Base-by-base conservation (phyloP, 2,113 vertebrate genomes). In the Pelodiscus sinensis region DNA sequence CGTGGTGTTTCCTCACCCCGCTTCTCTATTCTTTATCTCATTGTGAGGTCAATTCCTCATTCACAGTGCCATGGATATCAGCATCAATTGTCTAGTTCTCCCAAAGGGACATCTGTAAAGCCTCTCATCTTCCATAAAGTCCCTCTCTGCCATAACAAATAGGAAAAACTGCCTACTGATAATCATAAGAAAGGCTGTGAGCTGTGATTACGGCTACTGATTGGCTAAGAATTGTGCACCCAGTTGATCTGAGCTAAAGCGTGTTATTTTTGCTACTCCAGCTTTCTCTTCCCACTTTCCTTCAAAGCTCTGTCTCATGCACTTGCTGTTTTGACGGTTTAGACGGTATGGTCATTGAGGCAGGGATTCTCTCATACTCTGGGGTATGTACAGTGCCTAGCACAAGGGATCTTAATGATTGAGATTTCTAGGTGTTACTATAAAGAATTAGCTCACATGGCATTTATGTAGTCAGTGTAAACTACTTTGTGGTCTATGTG, bases 401-500 rank as follows among this genome's bases (percentile, higher is more conserved):
- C n/a, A 57, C 2, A 79, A 55, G 18, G 24, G 50, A 3, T 57
- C 19, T 6, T 1, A 11, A 0, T 0, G 21, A 12, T 5, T 51
- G 51, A 54, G 51, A 71, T 35, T 54, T 35, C 62, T 65, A 50
- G 51, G 31, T 54, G 24, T 27, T 22, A 51, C 8, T 81, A 5
- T 82, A 58, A 57, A 73, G 29, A 81, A 81, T 81, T 22, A 81
- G 14, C 35, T n/a, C 31, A 19, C 65, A 68, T n/a, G 31, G 4
- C 31, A n/a, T 11, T 25, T 78, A 58, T 93, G 25, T 25, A 94
- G n/a, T n/a, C n/a, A n/a, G 29, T 68, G 16, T 19, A 68, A 68
- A 77, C 84, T 93, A 79, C 79, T 89, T 94, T 85, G 54, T 35
- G 89, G 22, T 58, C 18, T 3, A 51, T 5, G 11, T 79, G 14